Percentiles rank a stretch among this genome's conserved stretches.
Conservation (phyloP, 2,797 vertebrate species). For the Nyctalus aviator region DNA sequence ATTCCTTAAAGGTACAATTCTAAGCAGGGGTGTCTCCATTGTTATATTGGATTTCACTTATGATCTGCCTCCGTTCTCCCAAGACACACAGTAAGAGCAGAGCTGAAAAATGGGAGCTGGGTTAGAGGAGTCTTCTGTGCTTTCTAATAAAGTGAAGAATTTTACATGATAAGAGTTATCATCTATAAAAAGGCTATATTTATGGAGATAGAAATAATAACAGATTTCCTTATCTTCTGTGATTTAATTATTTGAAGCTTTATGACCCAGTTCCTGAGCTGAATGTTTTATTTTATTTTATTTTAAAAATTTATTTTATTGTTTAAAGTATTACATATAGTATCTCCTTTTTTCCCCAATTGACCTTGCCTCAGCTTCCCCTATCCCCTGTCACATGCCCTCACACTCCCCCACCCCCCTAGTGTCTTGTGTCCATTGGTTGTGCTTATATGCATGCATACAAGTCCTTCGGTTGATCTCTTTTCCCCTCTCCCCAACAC, state of each 20-base stretch:
- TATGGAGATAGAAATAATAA: slow-evolving; percentile 41
- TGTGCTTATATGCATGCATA: too few species aligned
- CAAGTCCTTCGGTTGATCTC: too few species aligned
- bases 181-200: slow-evolving; percentile 31
- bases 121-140: background rate
- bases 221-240: slow-evolving; percentile 13
- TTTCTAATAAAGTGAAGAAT: slow-evolving; percentile 56
- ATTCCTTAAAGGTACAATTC: background rate
- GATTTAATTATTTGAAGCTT: slow-evolving; percentile 68
- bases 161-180: slow-evolving; percentile 1
- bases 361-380: too few species aligned
- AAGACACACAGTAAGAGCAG: background rate
- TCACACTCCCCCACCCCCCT: too few species aligned
- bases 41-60: background rate
- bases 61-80: background rate
- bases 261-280: slow-evolving; percentile 33
- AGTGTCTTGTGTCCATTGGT: too few species aligned
- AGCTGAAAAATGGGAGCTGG: background rate
- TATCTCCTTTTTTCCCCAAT: too few species aligned
- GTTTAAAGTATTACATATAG: too few species aligned
- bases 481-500: too few species aligned
- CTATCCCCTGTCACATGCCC: too few species aligned
- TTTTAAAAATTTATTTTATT: too few species aligned
- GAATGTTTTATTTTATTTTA: background rate
- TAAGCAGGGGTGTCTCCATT: background rate